Conservation (phyloP, 2,888 invertebrate species). For the Eristalinus aeneus region DNA sequence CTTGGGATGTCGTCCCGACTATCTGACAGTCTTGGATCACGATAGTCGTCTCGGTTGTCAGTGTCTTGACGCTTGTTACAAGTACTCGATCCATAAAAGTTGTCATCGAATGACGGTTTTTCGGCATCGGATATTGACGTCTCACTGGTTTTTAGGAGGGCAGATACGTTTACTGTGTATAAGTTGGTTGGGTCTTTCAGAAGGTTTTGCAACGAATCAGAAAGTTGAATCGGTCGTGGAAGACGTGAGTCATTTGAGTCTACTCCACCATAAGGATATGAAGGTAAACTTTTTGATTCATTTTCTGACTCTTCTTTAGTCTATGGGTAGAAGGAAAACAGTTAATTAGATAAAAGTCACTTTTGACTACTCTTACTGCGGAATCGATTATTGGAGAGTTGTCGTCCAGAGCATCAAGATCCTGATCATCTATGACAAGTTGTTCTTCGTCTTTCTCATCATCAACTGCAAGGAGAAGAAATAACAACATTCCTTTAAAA, state of each 20-base stretch:
- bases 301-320: slow-evolving; percentile 37
- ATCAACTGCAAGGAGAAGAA: slow-evolving; percentile 79
- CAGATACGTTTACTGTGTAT: slow-evolving; percentile 21
- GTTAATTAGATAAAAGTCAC: too few relatives aligned
- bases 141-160: slow-evolving; percentile 19
- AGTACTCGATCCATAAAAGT: slow-evolving; percentile 28
- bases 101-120: slow-evolving; percentile 1
- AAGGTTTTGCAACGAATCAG: slow-evolving; percentile 32
- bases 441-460: slow-evolving; percentile 83
- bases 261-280: background rate
- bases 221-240: slow-evolving; percentile 37
- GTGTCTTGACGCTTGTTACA: slow-evolving; percentile 16
- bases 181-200: slow-evolving; percentile 46
- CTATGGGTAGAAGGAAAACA: slow-evolving; percentile 6
- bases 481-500: too few relatives aligned
- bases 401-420: slow-evolving; percentile 77
- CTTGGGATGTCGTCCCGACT: slow-evolving; percentile 38
- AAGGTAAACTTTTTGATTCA: slow-evolving; percentile 24
- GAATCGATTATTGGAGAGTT: slow-evolving; percentile 32
- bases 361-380: too few relatives aligned
- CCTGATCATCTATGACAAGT: slow-evolving; percentile 78
- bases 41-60: slow-evolving; percentile 35
- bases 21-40: slow-evolving; percentile 35
- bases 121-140: background rate
- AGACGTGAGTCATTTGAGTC: slow-evolving; percentile 33